Percentiles rank a stretch among this genome's conserved stretches.
These are phyloP conservation scores for Sapayoa aenigma DNA, from an alignment of 2,113 vertebrate genomes.

Conservation along the genomic window DNA sequence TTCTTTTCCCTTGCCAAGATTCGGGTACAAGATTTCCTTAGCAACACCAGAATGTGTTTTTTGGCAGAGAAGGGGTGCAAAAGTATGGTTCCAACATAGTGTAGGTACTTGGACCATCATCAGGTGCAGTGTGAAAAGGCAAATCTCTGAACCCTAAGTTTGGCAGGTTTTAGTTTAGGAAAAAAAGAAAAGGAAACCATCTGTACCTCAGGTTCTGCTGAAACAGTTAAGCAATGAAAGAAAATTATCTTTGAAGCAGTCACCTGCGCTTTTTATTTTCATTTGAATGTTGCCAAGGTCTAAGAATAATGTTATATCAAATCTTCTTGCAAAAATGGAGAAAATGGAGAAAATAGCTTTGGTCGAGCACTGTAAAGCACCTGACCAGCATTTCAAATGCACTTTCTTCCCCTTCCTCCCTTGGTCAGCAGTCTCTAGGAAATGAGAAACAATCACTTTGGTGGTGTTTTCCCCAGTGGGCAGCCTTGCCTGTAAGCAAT, in stretches of 20 bases:
- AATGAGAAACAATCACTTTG: slow-evolving; percentile 51
- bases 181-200: neutral
- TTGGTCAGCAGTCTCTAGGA: slow-evolving; percentile 32
- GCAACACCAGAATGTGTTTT: slow-evolving; percentile 12
- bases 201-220: neutral
- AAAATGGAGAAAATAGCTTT: neutral
- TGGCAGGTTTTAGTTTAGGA: neutral
- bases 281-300: neutral
- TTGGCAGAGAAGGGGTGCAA: slow-evolving; percentile 21
- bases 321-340: neutral
- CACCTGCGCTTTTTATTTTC: slow-evolving; percentile 41
- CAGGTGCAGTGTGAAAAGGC: slow-evolving; percentile 27
- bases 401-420: neutral
- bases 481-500: slow-evolving; percentile 44
- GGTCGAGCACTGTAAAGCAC: neutral
- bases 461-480: slow-evolving; percentile 38
- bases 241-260: slow-evolving; percentile 13
- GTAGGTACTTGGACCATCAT: slow-evolving; percentile 37
- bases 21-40: slow-evolving; percentile 18
- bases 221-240: neutral
- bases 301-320: slow-evolving; percentile 10
- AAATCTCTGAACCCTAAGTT: slow-evolving; percentile 23
- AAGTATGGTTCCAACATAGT: neutral
- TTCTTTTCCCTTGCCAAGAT: neutral
- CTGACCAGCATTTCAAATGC: slow-evolving; percentile 37